Evolutionary conservation across 2,113 vertebrate species (phyloP).

Genomic region (Cryptotis parvus): DNA sequence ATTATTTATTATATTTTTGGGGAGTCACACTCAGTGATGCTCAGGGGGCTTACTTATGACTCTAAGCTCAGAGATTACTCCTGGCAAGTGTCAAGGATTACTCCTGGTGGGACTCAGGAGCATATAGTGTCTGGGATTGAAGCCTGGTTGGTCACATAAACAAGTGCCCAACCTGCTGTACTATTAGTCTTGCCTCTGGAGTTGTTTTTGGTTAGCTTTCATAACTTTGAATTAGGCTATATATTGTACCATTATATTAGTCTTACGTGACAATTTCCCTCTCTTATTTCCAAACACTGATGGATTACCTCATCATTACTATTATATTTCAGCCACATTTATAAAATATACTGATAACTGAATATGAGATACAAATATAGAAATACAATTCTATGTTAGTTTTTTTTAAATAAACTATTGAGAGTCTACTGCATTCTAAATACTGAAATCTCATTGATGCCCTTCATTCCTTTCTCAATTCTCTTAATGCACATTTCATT

Average conservation of each 20-base stretch:
- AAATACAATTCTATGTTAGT: background rate
- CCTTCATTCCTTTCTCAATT: constrained; percentile 12
- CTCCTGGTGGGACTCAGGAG: no score
- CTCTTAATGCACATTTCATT: background rate
- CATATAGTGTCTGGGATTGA: no score
- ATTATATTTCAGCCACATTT: background rate
- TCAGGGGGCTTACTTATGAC: no score
- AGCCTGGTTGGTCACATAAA: no score
- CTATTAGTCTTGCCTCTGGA: no score
- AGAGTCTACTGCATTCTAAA: background rate
- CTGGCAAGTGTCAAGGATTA: no score
- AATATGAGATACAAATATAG: constrained; percentile 1
- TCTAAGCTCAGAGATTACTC: no score
- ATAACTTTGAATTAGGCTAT: constrained; percentile 22
- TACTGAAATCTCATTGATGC: background rate
- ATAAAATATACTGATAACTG: background rate
- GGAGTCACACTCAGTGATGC: no score
- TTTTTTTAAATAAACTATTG: constrained; percentile 15
- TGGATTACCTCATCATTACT: background rate
- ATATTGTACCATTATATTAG: background rate
- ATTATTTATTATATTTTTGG: background rate
- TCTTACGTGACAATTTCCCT: background rate
- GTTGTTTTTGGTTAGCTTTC: background rate
- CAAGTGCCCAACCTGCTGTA: no score
- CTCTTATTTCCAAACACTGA: background rate